Conservation (phyloP, 2,113 vertebrate genomes). For the Oreochromis aureus region DNA sequence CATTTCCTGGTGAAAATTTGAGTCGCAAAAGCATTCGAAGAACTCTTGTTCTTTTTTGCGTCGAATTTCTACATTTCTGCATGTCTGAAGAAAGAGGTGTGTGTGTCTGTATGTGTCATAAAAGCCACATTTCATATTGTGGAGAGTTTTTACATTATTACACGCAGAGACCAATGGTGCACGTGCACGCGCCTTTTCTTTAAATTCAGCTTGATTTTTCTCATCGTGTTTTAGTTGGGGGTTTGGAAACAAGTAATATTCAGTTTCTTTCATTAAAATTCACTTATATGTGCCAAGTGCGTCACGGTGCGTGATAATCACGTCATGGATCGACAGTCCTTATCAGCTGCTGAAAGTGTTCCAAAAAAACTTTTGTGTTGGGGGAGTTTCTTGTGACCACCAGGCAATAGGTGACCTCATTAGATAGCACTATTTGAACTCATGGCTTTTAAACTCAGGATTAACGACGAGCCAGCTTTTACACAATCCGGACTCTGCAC, state of each 20-base stretch:
- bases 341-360: conserved; percentile 3
- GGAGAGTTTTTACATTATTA: neutral
- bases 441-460: neutral
- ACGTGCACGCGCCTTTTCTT: neutral
- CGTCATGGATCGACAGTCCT: neutral
- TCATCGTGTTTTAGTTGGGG: neutral
- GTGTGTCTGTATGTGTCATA: neutral
- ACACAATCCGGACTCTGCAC: conserved; percentile 61
- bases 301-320: neutral
- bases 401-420: neutral
- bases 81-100: neutral
- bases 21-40: neutral
- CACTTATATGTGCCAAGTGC: neutral
- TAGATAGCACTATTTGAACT: neutral
- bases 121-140: neutral
- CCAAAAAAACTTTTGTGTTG: neutral
- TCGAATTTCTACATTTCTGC: neutral
- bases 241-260: neutral
- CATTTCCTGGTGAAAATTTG: neutral
- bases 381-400: neutral
- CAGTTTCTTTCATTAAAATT: neutral
- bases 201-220: neutral
- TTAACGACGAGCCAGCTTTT: conserved; percentile 21
- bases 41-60: fast-evolving
- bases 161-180: neutral